These are phyloP conservation scores for Ctenoplectra terminalis DNA, from an alignment of 1,140 invertebrate genomes.

Conservation along the genomic window DNA sequence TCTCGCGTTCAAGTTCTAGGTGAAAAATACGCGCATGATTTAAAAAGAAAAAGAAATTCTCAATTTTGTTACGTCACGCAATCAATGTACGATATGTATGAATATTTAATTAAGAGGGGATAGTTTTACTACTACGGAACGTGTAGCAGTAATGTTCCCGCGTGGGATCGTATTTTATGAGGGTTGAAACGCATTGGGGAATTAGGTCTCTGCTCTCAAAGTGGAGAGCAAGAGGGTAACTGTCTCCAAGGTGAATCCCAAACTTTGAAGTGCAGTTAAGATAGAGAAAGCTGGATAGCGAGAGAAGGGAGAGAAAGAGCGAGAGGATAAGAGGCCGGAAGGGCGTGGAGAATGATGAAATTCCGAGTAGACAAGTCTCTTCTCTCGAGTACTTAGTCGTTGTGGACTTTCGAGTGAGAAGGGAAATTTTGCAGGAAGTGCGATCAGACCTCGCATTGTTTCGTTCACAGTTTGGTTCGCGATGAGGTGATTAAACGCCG, in stretches of 20 bases:
- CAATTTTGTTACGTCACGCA: background rate
- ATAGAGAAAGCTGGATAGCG: background rate
- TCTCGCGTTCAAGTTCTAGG: background rate
- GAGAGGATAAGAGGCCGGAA: conserved; percentile 14
- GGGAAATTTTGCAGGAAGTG: conserved; percentile 26
- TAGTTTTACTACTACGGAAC: background rate
- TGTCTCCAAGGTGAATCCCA: conserved; percentile 51
- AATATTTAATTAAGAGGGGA: conserved; percentile 2
- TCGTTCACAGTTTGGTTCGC: conserved; percentile 28
- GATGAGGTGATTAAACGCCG: background rate
- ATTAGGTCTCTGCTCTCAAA: conserved; percentile 47
- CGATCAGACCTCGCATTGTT: conserved; percentile 31
- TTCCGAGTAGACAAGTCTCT: conserved; percentile 55
- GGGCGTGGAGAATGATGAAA: conserved; percentile 49
- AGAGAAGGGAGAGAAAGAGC: background rate
- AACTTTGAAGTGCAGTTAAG: conserved; percentile 43
- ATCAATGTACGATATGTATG: too few relatives aligned
- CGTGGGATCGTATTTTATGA: conserved; percentile 31
- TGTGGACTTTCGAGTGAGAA: conserved; percentile 35
- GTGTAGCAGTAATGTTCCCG: background rate
- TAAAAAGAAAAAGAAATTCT: background rate
- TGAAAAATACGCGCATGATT: background rate
- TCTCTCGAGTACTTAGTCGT: conserved; percentile 44
- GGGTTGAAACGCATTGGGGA: conserved; percentile 36
- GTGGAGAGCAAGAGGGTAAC: conserved; percentile 51